These are phyloP conservation scores for Serinus canaria DNA, from an alignment of 2,113 vertebrate species.

Conservation along the genomic window DNA sequence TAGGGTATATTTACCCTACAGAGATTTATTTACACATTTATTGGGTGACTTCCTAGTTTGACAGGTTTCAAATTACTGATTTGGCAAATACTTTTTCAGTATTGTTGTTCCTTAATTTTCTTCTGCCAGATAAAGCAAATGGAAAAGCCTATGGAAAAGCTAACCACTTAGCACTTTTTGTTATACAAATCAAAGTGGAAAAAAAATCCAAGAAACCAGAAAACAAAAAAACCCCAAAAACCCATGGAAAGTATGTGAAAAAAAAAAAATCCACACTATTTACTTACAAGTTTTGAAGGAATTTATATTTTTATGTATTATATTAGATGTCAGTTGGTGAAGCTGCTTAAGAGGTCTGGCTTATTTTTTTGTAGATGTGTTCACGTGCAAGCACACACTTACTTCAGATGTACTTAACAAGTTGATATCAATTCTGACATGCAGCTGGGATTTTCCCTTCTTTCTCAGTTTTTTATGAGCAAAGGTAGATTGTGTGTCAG, in stretches of 20 bases:
- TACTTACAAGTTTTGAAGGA: not conserved
- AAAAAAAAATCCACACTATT: not conserved
- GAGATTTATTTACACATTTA: not conserved
- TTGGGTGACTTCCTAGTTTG: not conserved
- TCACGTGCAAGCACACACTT: not conserved
- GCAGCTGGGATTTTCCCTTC: not conserved
- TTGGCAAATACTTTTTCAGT: not conserved
- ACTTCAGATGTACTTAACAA: not conserved
- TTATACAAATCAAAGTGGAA: not conserved
- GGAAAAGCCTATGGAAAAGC: not conserved
- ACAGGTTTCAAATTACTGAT: not conserved
- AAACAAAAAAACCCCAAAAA: not conserved
- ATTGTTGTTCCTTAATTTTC: not conserved
- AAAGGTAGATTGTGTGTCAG: not conserved
- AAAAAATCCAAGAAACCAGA: not conserved
- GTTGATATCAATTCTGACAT: not conserved
- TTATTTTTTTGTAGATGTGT: not conserved
- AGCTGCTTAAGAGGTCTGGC: not conserved
- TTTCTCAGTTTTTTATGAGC: not conserved
- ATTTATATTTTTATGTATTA: not conserved
- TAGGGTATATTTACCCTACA: not conserved
- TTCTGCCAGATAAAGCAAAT: not conserved
- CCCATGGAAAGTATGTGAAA: fast-evolving
- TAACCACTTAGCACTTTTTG: not conserved
- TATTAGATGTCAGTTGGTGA: not conserved